These are phyloP conservation scores for Rhincodon typus DNA, from an alignment of 2,797 vertebrate species.

Conservation along the genomic window DNA sequence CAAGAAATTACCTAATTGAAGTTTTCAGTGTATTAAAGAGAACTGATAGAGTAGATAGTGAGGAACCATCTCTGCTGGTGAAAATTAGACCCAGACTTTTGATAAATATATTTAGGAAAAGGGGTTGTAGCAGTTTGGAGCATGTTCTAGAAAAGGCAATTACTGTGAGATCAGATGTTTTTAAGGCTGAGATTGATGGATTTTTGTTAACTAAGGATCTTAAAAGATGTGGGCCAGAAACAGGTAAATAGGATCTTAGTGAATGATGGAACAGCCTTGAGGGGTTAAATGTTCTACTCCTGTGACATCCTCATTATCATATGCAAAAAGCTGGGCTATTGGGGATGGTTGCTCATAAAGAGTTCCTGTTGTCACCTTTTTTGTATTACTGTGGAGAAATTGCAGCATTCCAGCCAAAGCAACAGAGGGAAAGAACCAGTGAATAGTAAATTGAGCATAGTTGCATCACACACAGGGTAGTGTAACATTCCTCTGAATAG, in stretches of 20 bases:
- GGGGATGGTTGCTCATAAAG: background rate
- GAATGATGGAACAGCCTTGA: background rate
- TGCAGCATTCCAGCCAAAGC: background rate
- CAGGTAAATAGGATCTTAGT: background rate
- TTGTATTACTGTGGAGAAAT: background rate
- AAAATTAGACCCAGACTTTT: too few species aligned
- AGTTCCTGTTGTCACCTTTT: background rate
- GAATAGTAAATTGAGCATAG: background rate
- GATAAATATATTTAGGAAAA: too few species aligned
- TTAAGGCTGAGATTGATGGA: background rate
- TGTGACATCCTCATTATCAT: background rate
- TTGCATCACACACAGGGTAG: background rate
- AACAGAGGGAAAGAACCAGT: background rate
- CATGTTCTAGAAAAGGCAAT: too few species aligned
- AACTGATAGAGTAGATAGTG: too few species aligned
- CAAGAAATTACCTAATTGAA: too few species aligned
- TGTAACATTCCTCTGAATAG: background rate
- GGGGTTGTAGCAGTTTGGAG: too few species aligned
- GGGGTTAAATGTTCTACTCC: background rate
- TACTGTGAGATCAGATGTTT: background rate
- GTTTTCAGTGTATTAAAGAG: too few species aligned
- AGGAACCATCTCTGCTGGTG: too few species aligned
- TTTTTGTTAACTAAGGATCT: background rate
- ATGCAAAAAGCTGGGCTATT: background rate
- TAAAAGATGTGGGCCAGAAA: background rate